Percentiles rank a stretch among this genome's conserved stretches.
Conservation (phyloP, 2,888 invertebrate species). For the Helleia helle region DNA sequence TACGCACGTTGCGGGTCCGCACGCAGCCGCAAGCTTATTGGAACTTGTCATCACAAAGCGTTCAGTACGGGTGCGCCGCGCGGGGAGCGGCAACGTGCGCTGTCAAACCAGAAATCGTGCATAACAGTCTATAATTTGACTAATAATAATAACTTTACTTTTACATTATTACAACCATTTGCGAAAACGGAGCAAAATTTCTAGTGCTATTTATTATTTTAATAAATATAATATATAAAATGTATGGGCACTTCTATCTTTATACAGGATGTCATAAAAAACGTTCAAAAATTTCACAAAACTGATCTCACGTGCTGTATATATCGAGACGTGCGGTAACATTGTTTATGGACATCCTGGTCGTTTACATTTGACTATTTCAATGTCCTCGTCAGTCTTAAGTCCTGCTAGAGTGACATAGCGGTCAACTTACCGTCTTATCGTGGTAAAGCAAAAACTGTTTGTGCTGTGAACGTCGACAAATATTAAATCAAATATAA, state of each 20-base stretch:
- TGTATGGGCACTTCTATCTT: constrained; percentile 49
- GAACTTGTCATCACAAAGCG: constrained; percentile 57
- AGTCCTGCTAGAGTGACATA: constrained; percentile 36
- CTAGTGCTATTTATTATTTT: constrained; percentile 61
- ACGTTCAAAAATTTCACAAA: constrained; percentile 19
- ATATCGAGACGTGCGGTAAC: constrained; percentile 9
- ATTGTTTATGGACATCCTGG: constrained; percentile 44
- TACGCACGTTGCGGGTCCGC: constrained; percentile 31
- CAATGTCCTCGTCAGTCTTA: constrained; percentile 54
- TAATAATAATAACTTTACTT: constrained; percentile 53
- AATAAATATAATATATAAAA: constrained; percentile 43
- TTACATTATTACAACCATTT: constrained; percentile 68
- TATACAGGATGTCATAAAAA: constrained; percentile 49
- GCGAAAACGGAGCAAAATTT: constrained; percentile 65
- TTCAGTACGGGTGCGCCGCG: constrained; percentile 30
- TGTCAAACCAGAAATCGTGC: constrained; percentile 56
- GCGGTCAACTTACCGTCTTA: constrained; percentile 14
- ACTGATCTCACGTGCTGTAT: constrained; percentile 2
- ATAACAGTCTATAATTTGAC: constrained; percentile 67
- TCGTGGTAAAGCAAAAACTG: constrained; percentile 12
- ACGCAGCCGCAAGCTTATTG: constrained; percentile 29
- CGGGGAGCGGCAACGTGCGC: constrained; percentile 36
- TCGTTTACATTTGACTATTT: constrained; percentile 36
- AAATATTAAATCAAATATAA: constrained; percentile 20
- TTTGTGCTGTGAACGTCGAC: constrained; percentile 11